Percentiles rank a stretch among this genome's conserved stretches.
phyloP scores from a whole-genome alignment of 2,113 vertebrate species.

The Zosterops japonicus region DNA sequence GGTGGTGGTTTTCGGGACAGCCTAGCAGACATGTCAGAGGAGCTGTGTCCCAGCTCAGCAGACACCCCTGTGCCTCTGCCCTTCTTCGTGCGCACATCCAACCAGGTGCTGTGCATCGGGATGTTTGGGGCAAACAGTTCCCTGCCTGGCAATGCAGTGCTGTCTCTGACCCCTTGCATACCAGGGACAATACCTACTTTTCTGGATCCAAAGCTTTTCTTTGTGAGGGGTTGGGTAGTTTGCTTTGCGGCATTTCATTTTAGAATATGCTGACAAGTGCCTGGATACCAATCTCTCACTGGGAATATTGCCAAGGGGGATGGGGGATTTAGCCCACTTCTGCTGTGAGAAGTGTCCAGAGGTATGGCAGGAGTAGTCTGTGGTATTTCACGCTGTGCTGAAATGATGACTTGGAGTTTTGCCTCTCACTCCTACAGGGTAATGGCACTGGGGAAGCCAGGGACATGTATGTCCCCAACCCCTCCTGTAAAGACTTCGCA shows the following conservation, averaged over 20 bases:
- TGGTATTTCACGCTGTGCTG: neutral
- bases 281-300: neutral
- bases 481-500: constrained; percentile 91
- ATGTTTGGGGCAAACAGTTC: neutral
- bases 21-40: constrained; percentile 97
- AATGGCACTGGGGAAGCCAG: constrained; percentile 88
- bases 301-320: neutral
- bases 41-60: constrained; percentile 93
- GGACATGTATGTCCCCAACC: constrained; percentile 96
- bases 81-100: constrained; percentile 93
- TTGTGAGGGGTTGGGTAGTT: neutral
- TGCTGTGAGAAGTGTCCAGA: neutral
- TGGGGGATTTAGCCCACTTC: neutral
- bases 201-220: neutral
- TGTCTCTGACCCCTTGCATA: neutral
- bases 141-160: neutral
- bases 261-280: neutral
- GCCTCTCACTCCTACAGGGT: constrained; percentile 72
- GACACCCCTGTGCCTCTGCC: constrained; percentile 91
- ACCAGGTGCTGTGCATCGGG: constrained; percentile 81
- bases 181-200: neutral
- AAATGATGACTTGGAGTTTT: neutral
- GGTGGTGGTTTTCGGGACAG: constrained; percentile 97
- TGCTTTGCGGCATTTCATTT: neutral
- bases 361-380: neutral